phyloP scores from a whole-genome alignment of 92 coral and sea anemone genomes.

The Zoanthus sansibaricus region DNA sequence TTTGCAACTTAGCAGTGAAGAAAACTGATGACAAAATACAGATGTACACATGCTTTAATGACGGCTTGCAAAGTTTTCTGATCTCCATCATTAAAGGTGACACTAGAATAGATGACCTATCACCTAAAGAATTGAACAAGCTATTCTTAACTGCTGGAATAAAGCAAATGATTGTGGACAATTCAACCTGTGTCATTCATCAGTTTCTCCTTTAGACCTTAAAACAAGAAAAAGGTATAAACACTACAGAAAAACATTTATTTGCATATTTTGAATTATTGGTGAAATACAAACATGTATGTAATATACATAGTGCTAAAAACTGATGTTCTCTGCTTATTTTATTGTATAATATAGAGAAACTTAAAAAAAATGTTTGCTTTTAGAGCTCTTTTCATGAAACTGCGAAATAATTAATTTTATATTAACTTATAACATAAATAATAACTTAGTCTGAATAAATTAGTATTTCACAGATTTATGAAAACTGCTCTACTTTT shows the following conservation, averaged over 20 bases:
- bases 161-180: constrained; percentile 44
- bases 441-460: constrained; percentile 18
- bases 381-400: constrained; percentile 23
- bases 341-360: constrained; percentile 26
- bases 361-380: constrained; percentile 14
- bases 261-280: constrained; percentile 20
- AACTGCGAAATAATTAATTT: constrained; percentile 9
- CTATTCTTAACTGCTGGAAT: constrained; percentile 35
- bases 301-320: constrained; percentile 26
- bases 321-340: constrained; percentile 28
- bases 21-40: constrained; percentile 43
- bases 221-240: constrained; percentile 28
- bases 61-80: constrained; percentile 58
- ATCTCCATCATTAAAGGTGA: constrained; percentile 34
- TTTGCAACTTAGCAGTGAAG: constrained; percentile 55
- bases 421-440: constrained; percentile 3
- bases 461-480: constrained; percentile 31
- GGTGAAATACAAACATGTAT: constrained; percentile 21
- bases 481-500: constrained; percentile 33
- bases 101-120: constrained; percentile 48
- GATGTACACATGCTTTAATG: constrained; percentile 46
- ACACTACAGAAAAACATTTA: constrained; percentile 27
- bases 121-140: constrained; percentile 46
- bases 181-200: constrained; percentile 41
- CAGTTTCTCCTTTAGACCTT: constrained; percentile 51